phyloP scores from a whole-genome alignment of 2,797 vertebrate species.

The Thalassophryne amazonica region DNA sequence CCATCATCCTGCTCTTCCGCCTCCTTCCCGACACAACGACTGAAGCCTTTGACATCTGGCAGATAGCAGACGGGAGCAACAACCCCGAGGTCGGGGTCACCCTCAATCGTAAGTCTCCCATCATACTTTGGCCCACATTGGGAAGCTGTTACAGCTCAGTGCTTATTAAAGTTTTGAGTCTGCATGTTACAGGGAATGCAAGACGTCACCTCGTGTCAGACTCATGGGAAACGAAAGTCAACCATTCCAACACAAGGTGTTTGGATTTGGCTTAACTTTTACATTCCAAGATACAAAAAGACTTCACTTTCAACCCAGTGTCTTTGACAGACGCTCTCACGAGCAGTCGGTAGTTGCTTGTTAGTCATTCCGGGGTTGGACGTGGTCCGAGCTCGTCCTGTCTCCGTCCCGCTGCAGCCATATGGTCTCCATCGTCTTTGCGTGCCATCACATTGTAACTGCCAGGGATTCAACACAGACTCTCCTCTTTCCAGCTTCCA shows the following conservation, averaged over 20 bases:
- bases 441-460: conserved; percentile 44
- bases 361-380: conserved; percentile 23
- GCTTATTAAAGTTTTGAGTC: too few relatives aligned
- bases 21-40: conserved; percentile 87
- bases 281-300: neutral
- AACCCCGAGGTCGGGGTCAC: conserved; percentile 94
- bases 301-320: conserved; percentile 1
- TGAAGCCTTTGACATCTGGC: conserved; percentile 96
- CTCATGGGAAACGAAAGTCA: too few relatives aligned
- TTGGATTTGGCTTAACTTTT: neutral
- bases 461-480: conserved; percentile 55
- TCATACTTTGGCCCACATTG: conserved; percentile 11
- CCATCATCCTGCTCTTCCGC: conserved; percentile 92
- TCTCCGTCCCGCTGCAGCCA: conserved; percentile 24
- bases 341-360: conserved; percentile 30
- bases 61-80: conserved; percentile 92
- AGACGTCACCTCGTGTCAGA: too few relatives aligned
- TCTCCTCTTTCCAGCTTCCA: conserved; percentile 85
- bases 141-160: conserved; percentile 4
- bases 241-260: too few relatives aligned
- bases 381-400: conserved; percentile 27
- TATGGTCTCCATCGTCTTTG: conserved; percentile 53
- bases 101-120: conserved; percentile 87
- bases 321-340: conserved; percentile 10
- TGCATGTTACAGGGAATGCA: too few relatives aligned